phyloP scores from a whole-genome alignment of 1,140 invertebrate genomes.

The Hestina assimilis region DNA sequence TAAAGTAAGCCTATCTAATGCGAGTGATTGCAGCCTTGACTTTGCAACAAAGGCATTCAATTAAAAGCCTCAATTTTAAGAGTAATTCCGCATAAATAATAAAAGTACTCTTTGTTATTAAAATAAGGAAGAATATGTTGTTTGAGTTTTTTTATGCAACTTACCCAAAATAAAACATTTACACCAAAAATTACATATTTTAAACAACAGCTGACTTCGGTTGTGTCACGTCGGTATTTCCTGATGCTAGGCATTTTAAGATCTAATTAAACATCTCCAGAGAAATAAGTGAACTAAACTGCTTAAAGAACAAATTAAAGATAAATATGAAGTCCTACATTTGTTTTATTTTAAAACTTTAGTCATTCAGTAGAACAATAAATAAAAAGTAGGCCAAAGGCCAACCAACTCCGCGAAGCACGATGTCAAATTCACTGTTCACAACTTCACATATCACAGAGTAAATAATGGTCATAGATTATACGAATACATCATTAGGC shows the following conservation, averaged over 20 bases:
- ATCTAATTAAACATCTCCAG: constrained; percentile 26
- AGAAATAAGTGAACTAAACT: constrained; percentile 17
- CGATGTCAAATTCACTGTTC: too few relatives aligned
- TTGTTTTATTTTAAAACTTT: constrained; percentile 26
- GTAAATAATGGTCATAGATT: too few relatives aligned
- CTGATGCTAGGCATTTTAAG: constrained; percentile 78
- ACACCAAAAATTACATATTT: constrained; percentile 98
- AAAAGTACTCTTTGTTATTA: too few relatives aligned
- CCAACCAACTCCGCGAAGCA: constrained; percentile 13
- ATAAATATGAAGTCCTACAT: constrained; percentile 22
- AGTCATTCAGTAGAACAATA: constrained; percentile 26
- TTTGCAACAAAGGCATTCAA: constrained; percentile 3
- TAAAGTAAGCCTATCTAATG: too few relatives aligned
- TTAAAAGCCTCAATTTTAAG: constrained; percentile 12
- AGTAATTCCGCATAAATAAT: not conserved
- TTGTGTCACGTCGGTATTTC: constrained; percentile 90
- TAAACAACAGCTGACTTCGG: constrained; percentile 97
- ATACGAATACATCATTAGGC: too few relatives aligned
- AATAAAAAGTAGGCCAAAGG: constrained; percentile 39
- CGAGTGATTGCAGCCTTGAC: constrained; percentile 28
- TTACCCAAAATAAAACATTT: constrained; percentile 98
- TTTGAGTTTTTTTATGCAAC: too few relatives aligned
- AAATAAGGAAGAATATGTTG: too few relatives aligned
- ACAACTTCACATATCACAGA: too few relatives aligned
- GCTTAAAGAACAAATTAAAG: constrained; percentile 20